Conservation (phyloP, 2,888 invertebrate genomes). For the Nebria brevicollis region DNA sequence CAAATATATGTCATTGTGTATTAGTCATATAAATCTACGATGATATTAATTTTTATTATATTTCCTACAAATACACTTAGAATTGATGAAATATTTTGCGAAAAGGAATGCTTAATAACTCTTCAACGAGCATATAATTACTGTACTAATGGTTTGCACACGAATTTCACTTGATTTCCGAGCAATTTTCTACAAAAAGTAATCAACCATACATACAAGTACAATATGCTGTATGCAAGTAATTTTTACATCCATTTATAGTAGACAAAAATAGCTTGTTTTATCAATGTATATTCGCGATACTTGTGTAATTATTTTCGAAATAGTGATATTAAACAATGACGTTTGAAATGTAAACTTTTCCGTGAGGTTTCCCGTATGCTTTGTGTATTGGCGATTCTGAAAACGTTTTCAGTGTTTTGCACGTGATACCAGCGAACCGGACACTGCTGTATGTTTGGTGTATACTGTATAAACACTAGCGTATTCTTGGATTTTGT, state of each 20-base stretch:
- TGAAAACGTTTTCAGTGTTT: slow-evolving; percentile 11
- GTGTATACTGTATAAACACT: slow-evolving; percentile 21
- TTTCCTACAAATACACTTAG: no score
- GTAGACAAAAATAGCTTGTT: neutral
- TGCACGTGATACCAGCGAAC: neutral
- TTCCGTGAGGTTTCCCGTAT: neutral
- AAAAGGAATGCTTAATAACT: slow-evolving; percentile 25
- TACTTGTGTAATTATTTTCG: neutral
- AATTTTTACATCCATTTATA: no score
- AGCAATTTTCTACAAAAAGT: neutral
- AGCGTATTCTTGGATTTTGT: slow-evolving; percentile 24
- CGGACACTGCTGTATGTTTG: slow-evolving; percentile 5
- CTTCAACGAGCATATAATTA: slow-evolving; percentile 8
- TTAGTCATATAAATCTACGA: no score
- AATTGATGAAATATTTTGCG: no score
- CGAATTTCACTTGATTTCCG: neutral
- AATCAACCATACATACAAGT: neutral
- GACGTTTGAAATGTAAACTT: slow-evolving; percentile 7
- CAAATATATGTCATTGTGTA: no score
- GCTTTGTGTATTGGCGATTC: slow-evolving; percentile 21
- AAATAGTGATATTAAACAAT: neutral
- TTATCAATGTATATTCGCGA: neutral
- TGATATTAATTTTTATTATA: no score
- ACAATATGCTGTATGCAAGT: neutral
- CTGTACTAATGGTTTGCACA: slow-evolving; percentile 6